Conservation (phyloP, 2,888 invertebrate species). For the Leptinotarsa rubiginosa region DNA sequence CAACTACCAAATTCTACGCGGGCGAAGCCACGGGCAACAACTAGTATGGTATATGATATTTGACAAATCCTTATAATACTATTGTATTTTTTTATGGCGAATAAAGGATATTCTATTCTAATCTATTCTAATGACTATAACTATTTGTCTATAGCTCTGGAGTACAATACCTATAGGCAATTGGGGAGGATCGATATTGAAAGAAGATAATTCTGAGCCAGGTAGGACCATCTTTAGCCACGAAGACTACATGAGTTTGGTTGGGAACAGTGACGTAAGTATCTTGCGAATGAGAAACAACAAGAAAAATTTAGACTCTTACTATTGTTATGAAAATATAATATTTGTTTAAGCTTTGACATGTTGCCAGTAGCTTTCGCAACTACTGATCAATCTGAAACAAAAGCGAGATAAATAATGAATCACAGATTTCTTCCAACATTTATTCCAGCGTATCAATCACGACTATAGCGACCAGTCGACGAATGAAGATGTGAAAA, state of each 20-base stretch:
- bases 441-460: conserved; percentile 74
- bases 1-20: too few species aligned
- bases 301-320: not conserved
- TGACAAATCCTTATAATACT: too few species aligned
- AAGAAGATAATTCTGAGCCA: conserved; percentile 72
- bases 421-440: not conserved
- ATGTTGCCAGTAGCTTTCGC: too few species aligned
- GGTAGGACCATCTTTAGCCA: conserved; percentile 79
- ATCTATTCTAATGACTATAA: not conserved
- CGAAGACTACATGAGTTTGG: conserved; percentile 85
- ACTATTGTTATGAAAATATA: too few species aligned
- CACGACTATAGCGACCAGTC: conserved; percentile 92
- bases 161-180: conserved; percentile 79
- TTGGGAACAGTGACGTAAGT: conserved; percentile 79
- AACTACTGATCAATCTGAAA: too few species aligned
- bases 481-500: conserved; percentile 89
- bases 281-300: not conserved
- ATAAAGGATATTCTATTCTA: too few species aligned
- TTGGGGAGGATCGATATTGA: conserved; percentile 74
- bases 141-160: conserved; percentile 74
- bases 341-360: too few species aligned
- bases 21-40: too few species aligned
- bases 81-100: too few species aligned
- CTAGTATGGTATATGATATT: too few species aligned
- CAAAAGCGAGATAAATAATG: not conserved